Percentiles rank a stretch among this genome's conserved stretches.
Conservation (phyloP, 1,140 invertebrate species). For the Archivesica marissinica region DNA sequence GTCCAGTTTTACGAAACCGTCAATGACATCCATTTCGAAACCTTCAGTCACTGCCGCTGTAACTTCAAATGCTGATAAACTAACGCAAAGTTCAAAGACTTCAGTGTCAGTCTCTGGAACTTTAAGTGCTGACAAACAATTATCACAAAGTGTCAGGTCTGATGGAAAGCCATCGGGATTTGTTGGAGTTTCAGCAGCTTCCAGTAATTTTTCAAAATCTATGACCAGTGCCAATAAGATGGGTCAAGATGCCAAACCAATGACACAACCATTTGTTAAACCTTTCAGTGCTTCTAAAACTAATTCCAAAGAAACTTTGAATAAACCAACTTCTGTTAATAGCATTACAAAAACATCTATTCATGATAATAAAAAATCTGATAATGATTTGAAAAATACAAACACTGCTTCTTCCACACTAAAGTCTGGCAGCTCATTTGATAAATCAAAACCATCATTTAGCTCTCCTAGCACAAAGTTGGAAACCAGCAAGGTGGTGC, state of each 20-base stretch:
- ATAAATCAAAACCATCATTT: constrained; percentile 27
- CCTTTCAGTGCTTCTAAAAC: constrained; percentile 16
- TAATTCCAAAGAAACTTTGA: constrained; percentile 17
- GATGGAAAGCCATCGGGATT: constrained; percentile 15
- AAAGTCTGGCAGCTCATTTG: constrained; percentile 2
- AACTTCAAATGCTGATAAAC: not conserved
- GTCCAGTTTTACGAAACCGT: not conserved
- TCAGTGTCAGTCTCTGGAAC: not conserved
- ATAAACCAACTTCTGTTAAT: not conserved
- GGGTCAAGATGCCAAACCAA: constrained; percentile 24
- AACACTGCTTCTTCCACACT: not conserved
- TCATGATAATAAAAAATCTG: constrained; percentile 33
- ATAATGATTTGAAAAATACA: constrained; percentile 34
- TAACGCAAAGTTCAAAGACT: not conserved
- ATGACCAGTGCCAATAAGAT: not conserved
- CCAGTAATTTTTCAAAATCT: constrained; percentile 38
- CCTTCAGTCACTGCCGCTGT: not conserved
- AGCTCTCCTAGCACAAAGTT: constrained; percentile 22
- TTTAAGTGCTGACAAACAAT: not conserved
- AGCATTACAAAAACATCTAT: constrained; percentile 6
- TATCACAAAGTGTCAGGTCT: constrained; percentile 5
- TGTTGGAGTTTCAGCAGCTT: not conserved
- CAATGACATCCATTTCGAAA: not conserved
- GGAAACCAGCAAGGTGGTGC: constrained; percentile 54
- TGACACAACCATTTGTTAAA: constrained; percentile 36